phyloP scores from a whole-genome alignment of 53 echinoderm and acorn worm genomes.

The Stichopus horrens region DNA sequence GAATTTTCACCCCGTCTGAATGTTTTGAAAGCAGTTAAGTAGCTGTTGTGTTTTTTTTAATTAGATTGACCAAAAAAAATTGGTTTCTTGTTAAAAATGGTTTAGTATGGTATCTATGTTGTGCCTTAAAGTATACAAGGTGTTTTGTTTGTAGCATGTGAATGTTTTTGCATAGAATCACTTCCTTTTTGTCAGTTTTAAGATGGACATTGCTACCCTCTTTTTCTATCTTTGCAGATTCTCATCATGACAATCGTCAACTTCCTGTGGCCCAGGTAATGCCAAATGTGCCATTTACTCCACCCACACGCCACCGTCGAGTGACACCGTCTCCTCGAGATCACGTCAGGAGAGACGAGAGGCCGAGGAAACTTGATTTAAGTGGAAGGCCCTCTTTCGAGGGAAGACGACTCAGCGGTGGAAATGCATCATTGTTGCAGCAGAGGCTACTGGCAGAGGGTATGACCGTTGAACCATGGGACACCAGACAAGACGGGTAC shows the following conservation, averaged over 20 bases:
- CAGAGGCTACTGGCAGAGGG: constrained; percentile 3
- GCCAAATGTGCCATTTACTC: constrained; percentile 45
- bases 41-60: too few relatives aligned
- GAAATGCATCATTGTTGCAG: not conserved
- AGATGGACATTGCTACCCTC: too few relatives aligned
- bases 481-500: constrained; percentile 10
- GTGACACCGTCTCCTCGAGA: not conserved
- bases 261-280: constrained; percentile 63
- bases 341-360: constrained; percentile 6
- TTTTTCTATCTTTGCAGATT: not conserved
- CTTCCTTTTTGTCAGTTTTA: too few relatives aligned
- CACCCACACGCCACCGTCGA: constrained; percentile 3
- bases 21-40: too few relatives aligned
- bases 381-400: not conserved
- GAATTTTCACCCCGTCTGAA: too few relatives aligned
- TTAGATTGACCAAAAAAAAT: too few relatives aligned
- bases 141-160: too few relatives aligned
- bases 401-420: constrained; percentile 10
- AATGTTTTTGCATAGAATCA: too few relatives aligned
- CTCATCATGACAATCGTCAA: constrained; percentile 15
- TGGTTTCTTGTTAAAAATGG: too few relatives aligned
- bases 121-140: too few relatives aligned
- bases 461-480: constrained; percentile 20
- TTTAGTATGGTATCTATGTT: too few relatives aligned
- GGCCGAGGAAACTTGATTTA: not conserved